phyloP scores from a whole-genome alignment of 2,888 invertebrate genomes.

The Andrena flavipes region DNA sequence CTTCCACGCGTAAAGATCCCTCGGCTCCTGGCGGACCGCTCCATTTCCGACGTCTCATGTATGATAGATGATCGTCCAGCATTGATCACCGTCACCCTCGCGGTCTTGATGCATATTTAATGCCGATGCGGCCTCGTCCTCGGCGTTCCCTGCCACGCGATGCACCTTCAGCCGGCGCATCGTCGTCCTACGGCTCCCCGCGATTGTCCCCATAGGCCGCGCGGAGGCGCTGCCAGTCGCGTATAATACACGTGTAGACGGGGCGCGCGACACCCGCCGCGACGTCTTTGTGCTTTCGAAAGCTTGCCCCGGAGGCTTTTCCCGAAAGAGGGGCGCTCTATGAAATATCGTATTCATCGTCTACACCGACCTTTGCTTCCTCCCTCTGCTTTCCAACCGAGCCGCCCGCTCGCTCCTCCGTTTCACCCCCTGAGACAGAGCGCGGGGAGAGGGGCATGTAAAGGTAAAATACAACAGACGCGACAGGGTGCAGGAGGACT shows the following conservation, averaged over 20 bases:
- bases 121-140: conserved; percentile 59
- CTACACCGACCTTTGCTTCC: conserved; percentile 68
- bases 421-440: conserved; percentile 45
- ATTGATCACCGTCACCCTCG: conserved; percentile 64
- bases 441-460: conserved; percentile 2
- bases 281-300: conserved; percentile 71
- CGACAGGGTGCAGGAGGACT: conserved; percentile 54
- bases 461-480: conserved; percentile 63
- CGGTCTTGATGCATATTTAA: conserved; percentile 70
- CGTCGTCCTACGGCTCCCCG: conserved; percentile 9
- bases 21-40: conserved; percentile 19
- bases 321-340: conserved; percentile 65
- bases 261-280: conserved; percentile 57
- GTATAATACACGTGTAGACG: conserved; percentile 66
- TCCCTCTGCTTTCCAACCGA: conserved; percentile 22
- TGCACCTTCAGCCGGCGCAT: conserved; percentile 27
- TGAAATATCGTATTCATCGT: conserved; percentile 73
- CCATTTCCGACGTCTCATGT: conserved; percentile 53
- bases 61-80: conserved; percentile 71
- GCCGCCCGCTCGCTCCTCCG: conserved; percentile 20
- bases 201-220: conserved; percentile 18
- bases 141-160: conserved; percentile 48
- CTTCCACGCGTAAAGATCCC: conserved; percentile 38
- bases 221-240: conserved; percentile 42
- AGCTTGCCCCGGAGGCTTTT: conserved; percentile 67